These are phyloP conservation scores for Muscicapa adusta DNA, from an alignment of 2,113 vertebrate species.

Conservation along the genomic window DNA sequence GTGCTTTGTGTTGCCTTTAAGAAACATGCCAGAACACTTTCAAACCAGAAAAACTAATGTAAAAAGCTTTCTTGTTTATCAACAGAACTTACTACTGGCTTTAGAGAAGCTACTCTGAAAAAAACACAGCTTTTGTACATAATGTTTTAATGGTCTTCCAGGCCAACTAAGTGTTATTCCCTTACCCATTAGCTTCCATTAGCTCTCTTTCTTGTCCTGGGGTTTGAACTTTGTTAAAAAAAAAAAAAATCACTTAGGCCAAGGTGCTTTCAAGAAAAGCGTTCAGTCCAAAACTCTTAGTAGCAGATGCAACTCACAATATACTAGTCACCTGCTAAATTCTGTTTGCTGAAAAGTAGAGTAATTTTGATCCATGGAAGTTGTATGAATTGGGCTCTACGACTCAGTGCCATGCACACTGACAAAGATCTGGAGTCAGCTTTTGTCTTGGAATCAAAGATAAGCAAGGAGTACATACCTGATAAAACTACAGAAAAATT, in stretches of 20 bases:
- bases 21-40: slow-evolving; percentile 12
- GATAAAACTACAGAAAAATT: neutral
- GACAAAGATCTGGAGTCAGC: neutral
- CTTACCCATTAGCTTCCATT: neutral
- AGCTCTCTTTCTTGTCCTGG: neutral
- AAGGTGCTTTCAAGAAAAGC: neutral
- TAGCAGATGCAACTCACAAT: neutral
- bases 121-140: neutral
- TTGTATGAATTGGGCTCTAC: neutral
- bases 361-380: neutral
- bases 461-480: neutral
- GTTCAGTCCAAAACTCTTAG: neutral
- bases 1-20: slow-evolving; percentile 32
- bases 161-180: neutral
- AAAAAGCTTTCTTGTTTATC: slow-evolving; percentile 7
- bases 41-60: slow-evolving; percentile 24
- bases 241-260: neutral
- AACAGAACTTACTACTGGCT: neutral
- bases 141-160: neutral
- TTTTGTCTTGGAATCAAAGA: neutral
- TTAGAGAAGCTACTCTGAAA: neutral
- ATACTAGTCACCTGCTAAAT: neutral
- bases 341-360: neutral
- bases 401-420: neutral
- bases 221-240: neutral